Evolutionary conservation across 2,888 invertebrate species (phyloP).

Genomic region (Caenorhabditis uteleia): DNA sequence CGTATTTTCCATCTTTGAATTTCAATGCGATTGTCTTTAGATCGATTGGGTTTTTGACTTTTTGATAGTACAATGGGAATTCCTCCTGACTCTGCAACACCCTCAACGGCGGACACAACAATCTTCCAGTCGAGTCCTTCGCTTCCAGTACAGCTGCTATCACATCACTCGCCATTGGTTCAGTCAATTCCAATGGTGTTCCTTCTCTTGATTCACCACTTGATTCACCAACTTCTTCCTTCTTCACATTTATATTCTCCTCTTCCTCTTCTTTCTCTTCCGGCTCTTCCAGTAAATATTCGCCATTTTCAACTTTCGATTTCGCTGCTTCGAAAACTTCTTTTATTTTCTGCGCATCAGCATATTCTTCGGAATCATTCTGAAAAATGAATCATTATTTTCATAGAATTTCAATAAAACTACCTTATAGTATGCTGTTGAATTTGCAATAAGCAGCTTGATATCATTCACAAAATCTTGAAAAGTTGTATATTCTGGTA

Average conservation of each 20-base stretch:
- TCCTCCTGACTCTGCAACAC: constrained; percentile 88
- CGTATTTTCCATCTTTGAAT: constrained; percentile 79
- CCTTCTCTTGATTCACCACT: constrained; percentile 75
- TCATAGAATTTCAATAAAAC: not conserved
- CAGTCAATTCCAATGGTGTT: constrained; percentile 68
- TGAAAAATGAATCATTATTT: constrained; percentile 69
- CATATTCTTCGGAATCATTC: constrained; percentile 82
- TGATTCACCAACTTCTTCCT: constrained; percentile 6
- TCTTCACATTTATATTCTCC: constrained; percentile 2
- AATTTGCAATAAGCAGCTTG: constrained; percentile 88
- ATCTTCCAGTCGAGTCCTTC: constrained; percentile 81
- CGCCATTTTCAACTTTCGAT: constrained; percentile 32
- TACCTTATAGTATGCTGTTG: constrained; percentile 89
- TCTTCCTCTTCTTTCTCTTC: constrained; percentile 19
- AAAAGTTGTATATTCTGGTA: constrained; percentile 91
- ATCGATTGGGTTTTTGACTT: constrained; percentile 92
- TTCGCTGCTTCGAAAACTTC: constrained; percentile 74
- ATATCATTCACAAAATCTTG: constrained; percentile 89
- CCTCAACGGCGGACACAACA: constrained; percentile 85
- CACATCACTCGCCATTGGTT: constrained; percentile 81
- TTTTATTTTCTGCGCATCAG: constrained; percentile 87
- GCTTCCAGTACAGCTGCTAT: constrained; percentile 88
- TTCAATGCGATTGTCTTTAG: constrained; percentile 88
- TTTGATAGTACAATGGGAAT: constrained; percentile 92
- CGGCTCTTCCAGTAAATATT: constrained; percentile 27